phyloP scores from a whole-genome alignment of 2,113 vertebrate species.

The Austrofundulus limnaeus region DNA sequence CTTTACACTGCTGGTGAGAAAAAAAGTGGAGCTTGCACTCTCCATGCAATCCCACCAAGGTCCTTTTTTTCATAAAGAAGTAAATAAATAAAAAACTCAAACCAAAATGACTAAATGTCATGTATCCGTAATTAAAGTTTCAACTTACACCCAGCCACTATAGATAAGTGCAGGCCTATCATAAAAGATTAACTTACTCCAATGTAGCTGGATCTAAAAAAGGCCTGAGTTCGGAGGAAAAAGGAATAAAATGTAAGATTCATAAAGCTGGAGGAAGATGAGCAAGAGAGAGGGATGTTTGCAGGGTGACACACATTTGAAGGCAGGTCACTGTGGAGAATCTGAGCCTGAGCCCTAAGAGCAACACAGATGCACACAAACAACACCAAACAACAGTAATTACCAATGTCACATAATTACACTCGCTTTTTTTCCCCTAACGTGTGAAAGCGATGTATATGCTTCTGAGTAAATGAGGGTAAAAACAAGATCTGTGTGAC shows the following conservation, averaged over 20 bases:
- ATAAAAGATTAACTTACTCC: constrained; percentile 60
- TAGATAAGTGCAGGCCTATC: constrained; percentile 42
- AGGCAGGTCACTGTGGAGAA: constrained; percentile 37
- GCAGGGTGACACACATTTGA: constrained; percentile 54
- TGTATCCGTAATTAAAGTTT: constrained; percentile 56
- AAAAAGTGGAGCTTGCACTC: neutral
- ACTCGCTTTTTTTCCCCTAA: neutral
- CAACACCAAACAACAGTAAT: constrained; percentile 29
- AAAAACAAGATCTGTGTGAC: neutral
- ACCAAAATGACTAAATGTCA: constrained; percentile 13
- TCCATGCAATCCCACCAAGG: neutral
- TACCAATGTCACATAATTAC: constrained; percentile 11
- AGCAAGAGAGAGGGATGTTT: constrained; percentile 54
- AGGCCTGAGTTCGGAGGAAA: constrained; percentile 3
- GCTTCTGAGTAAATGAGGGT: constrained; percentile 1
- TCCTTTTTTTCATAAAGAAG: constrained; percentile 7
- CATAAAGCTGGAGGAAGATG: constrained; percentile 43
- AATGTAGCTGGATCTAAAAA: constrained; percentile 43
- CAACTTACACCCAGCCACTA: constrained; percentile 32
- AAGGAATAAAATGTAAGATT: constrained; percentile 62
- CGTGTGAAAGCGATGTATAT: constrained; percentile 8
- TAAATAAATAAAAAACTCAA: constrained; percentile 14
- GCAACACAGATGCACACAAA: constrained; percentile 13
- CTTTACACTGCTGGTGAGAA: no score
- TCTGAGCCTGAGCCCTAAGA: constrained; percentile 7